Evolutionary conservation across 2,797 vertebrate species (phyloP).

Genomic region (Gymnopithys bicolor): DNA sequence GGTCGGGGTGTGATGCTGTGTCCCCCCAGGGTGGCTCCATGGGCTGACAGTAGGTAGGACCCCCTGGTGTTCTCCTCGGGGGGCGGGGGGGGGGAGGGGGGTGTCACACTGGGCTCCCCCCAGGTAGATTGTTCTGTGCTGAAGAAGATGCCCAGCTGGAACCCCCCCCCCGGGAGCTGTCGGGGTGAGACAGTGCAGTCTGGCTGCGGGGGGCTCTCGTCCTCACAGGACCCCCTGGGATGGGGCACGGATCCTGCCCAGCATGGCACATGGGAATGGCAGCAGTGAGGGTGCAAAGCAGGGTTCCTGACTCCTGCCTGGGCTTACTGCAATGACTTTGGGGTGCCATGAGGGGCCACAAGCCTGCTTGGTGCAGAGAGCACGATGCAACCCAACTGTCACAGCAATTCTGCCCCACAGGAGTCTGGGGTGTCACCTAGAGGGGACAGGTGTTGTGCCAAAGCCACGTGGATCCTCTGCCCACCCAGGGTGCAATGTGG

Average conservation of each 20-base stretch:
- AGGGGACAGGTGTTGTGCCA: neutral
- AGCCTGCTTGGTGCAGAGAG: neutral
- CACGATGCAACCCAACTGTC: neutral
- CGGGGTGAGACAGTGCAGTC: neutral
- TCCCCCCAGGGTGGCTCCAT: rapidly evolving
- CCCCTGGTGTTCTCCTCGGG: neutral
- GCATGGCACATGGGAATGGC: rapidly evolving
- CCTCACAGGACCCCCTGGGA: neutral
- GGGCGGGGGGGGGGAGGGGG: no score
- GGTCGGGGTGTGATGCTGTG: neutral
- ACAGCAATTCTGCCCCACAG: neutral
- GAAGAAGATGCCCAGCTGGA: neutral
- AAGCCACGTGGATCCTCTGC: neutral
- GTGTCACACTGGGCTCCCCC: neutral
- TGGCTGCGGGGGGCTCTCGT: neutral
- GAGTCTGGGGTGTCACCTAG: neutral
- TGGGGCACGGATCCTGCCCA: rapidly evolving
- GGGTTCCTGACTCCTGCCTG: neutral
- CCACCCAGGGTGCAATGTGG: neutral
- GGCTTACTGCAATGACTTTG: rapidly evolving
- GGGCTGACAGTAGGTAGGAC: neutral
- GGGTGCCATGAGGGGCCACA: neutral
- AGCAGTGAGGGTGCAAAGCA: neutral
- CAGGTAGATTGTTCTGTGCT: neutral
- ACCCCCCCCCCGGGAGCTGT: neutral